phyloP scores from a whole-genome alignment of 2,113 vertebrate genomes.

The Dicrurus megarhynchus region DNA sequence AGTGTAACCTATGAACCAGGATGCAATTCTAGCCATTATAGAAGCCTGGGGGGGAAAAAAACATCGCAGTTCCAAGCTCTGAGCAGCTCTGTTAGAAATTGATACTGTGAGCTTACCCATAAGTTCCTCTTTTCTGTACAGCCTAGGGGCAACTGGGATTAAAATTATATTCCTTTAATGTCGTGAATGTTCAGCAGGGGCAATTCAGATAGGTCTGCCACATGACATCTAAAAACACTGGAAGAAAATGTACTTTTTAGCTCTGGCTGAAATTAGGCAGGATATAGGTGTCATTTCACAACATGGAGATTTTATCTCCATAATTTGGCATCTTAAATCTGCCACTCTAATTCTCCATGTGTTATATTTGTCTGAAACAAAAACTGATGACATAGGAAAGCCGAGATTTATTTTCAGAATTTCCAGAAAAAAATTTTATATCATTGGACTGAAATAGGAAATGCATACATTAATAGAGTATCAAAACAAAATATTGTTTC shows the following conservation, averaged over 20 bases:
- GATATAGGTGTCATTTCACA: background rate
- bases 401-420: background rate
- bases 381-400: background rate
- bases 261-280: background rate
- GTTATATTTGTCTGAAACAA: background rate
- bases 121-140: background rate
- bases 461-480: background rate
- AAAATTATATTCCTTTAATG: background rate
- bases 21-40: background rate
- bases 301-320: background rate
- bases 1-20: background rate
- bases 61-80: background rate
- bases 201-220: background rate
- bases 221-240: background rate
- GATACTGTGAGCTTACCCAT: background rate
- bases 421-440: background rate
- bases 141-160: background rate
- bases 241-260: background rate
- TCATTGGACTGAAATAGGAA: background rate
- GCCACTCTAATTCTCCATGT: background rate
- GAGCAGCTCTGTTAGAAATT: background rate
- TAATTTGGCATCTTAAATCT: background rate
- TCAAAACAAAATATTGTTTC: background rate
- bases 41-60: background rate
- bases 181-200: background rate